Percentiles rank a stretch among this genome's conserved stretches.
Conservation (phyloP, 2,797 vertebrate genomes). For the Holocentrus rufus region DNA sequence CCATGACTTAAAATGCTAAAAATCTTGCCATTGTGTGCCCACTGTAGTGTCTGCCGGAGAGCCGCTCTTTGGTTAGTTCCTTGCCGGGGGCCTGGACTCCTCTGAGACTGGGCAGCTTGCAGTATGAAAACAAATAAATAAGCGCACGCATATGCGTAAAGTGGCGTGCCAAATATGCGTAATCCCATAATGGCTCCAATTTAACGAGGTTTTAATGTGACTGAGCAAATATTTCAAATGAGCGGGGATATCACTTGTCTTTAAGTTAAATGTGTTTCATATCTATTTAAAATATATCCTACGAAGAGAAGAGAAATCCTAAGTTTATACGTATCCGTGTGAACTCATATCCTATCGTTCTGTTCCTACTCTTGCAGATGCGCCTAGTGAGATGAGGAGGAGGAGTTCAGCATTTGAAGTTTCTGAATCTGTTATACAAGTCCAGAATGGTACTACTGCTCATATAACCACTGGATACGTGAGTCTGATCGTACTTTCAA, state of each 20-base stretch:
- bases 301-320: constrained; percentile 51
- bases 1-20: constrained; percentile 93
- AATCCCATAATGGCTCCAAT: constrained; percentile 72
- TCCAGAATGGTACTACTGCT: constrained; percentile 67
- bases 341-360: constrained; percentile 75
- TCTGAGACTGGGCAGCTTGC: constrained; percentile 79
- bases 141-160: constrained; percentile 77
- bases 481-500: constrained; percentile 39
- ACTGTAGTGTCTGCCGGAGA: constrained; percentile 89
- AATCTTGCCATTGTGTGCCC: constrained; percentile 94
- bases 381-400: constrained; percentile 78
- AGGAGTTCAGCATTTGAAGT: constrained; percentile 86
- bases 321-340: constrained; percentile 71
- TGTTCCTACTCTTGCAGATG: constrained; percentile 74
- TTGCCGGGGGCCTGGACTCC: constrained; percentile 57
- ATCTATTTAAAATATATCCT: constrained; percentile 40
- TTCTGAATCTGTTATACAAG: constrained; percentile 88
- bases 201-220: constrained; percentile 26
- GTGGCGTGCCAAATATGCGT: constrained; percentile 68
- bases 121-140: constrained; percentile 82
- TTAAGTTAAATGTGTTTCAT: constrained; percentile 53
- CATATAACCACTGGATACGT: constrained; percentile 70
- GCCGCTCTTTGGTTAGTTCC: constrained; percentile 74
- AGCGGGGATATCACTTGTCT: constrained; percentile 15
- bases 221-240: constrained; percentile 37